phyloP scores from a whole-genome alignment of 1,140 invertebrate genomes.

The Branchinecta lindahli region DNA sequence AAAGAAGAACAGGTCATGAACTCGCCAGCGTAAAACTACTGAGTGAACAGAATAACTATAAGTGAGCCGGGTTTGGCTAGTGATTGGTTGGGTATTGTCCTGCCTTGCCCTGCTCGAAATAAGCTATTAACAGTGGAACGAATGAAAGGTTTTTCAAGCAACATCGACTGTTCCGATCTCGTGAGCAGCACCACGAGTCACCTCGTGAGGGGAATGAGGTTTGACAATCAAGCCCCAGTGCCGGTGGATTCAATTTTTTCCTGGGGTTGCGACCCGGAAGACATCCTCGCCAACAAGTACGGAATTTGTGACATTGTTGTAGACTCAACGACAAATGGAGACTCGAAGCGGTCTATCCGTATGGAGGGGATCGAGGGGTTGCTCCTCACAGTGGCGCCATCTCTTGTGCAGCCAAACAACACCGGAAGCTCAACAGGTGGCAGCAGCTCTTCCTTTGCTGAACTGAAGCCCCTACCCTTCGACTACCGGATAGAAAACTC shows the following conservation, averaged over 20 bases:
- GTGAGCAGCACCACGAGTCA: background rate
- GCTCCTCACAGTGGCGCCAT: constrained; percentile 32
- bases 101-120: too few relatives aligned
- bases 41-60: too few relatives aligned
- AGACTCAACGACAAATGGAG: constrained; percentile 18
- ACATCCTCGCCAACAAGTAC: constrained; percentile 19
- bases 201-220: constrained; percentile 16
- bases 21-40: too few relatives aligned
- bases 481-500: constrained; percentile 48
- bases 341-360: constrained; percentile 20
- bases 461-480: constrained; percentile 66
- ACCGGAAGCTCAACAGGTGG: constrained; percentile 31
- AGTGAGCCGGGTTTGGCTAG: too few relatives aligned
- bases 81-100: too few relatives aligned
- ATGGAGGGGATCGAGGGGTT: constrained; percentile 47
- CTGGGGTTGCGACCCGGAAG: constrained; percentile 21
- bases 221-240: constrained; percentile 19
- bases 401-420: constrained; percentile 3
- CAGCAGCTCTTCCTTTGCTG: constrained; percentile 39
- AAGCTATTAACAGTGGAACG: background rate
- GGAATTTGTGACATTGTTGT: constrained; percentile 18
- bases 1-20: too few relatives aligned
- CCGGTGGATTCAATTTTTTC: constrained; percentile 21
- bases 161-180: constrained; percentile 1
- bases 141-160: constrained; percentile 9